These are phyloP conservation scores for Lagenorhynchus albirostris DNA, from an alignment of 2,113 vertebrate genomes.

Conservation along the genomic window DNA sequence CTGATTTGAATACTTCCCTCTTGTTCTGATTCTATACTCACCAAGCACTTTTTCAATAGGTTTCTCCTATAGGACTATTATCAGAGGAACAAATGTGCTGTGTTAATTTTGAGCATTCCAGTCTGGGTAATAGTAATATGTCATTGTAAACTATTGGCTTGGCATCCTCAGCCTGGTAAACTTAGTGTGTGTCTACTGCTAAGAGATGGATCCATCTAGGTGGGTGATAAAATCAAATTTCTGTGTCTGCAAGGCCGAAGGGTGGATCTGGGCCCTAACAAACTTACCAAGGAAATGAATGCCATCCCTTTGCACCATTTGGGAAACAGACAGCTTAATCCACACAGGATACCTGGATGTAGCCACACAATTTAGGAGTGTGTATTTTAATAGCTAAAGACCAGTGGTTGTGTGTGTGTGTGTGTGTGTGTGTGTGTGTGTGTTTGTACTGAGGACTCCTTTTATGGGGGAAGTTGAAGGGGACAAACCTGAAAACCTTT, in stretches of 20 bases:
- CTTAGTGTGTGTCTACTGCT: not conserved
- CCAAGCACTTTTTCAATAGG: not conserved
- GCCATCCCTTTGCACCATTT: not conserved
- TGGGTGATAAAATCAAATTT: not conserved
- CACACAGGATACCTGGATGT: not conserved
- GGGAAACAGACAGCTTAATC: not conserved
- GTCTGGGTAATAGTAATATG: not conserved
- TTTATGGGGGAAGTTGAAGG: not conserved
- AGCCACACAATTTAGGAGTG: not conserved
- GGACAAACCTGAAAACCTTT: not conserved
- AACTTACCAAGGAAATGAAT: not conserved
- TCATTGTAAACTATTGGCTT: not conserved
- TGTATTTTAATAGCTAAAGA: not conserved
- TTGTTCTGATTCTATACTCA: not conserved
- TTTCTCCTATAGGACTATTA: not conserved
- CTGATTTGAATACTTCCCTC: not conserved
- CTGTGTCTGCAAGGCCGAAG: not conserved
- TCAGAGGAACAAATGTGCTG: not conserved
- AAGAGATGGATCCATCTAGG: not conserved
- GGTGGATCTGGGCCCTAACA: not conserved
- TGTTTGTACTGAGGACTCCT: not conserved
- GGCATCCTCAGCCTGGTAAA: not conserved
- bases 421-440: not conserved
- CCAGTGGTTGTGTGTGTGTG: not conserved
- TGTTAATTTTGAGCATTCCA: not conserved